A percentile compares a stretch with the other conserved stretches of the same genome.
Evolutionary conservation across 2,888 invertebrate species (phyloP).

Genomic region (Sesamia inferens): DNA sequence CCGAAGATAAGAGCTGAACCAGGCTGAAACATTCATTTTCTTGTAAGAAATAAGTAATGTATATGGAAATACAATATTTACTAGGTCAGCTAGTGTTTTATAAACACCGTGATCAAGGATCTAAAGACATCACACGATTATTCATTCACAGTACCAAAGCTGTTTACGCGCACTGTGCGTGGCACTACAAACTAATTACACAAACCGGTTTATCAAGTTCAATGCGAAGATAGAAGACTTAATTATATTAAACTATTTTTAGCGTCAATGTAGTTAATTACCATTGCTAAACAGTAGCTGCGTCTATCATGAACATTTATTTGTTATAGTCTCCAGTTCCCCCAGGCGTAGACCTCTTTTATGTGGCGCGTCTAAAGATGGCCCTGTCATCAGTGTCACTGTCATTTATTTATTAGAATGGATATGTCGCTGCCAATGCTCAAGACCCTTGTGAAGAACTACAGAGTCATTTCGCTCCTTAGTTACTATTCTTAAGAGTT

Average conservation of each 20-base stretch:
- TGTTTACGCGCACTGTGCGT: background rate
- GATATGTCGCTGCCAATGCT: too few species aligned
- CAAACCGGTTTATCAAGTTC: constrained; percentile 40
- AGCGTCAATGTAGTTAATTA: constrained; percentile 7
- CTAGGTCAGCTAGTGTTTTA: too few species aligned
- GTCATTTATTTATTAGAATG: background rate
- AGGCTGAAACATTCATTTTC: too few species aligned
- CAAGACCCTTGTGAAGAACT: too few species aligned
- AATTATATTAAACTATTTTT: background rate
- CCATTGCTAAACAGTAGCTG: constrained; percentile 5
- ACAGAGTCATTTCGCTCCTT: too few species aligned
- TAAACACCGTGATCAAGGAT: background rate
- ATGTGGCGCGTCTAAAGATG: background rate
- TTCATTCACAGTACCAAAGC: background rate
- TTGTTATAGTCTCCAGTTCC: background rate
- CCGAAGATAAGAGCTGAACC: too few species aligned
- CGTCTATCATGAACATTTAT: constrained; percentile 5
- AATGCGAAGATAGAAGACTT: constrained; percentile 24
- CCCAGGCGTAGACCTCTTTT: background rate
- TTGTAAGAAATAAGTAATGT: too few species aligned
- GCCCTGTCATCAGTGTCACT: background rate
- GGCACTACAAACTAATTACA: constrained; percentile 7
- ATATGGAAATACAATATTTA: too few species aligned
- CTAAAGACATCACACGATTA: background rate
- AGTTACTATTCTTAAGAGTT: too few species aligned